Percentiles rank a stretch among this genome's conserved stretches.
Conservation (phyloP, 2,113 vertebrate species). For the Ptyas mucosa region DNA sequence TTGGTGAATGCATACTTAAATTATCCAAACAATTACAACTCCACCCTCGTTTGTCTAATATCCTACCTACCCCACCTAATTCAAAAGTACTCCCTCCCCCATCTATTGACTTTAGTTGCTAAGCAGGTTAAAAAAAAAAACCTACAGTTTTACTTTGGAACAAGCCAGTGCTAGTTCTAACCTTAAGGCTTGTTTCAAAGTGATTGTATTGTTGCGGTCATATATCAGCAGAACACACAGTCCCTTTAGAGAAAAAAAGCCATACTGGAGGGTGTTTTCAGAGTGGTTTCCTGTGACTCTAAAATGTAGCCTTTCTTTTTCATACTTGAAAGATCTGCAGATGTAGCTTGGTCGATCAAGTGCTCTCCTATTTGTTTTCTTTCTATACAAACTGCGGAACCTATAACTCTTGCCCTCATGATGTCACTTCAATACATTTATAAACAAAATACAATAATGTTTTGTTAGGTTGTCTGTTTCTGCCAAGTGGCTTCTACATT, state of each 20-base stretch:
- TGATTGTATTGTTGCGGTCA: neutral
- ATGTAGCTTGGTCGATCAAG: neutral
- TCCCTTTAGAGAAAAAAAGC: neutral
- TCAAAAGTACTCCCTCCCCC: neutral
- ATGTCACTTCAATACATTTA: neutral
- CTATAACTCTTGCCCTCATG: conserved; percentile 11
- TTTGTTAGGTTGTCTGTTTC: conserved; percentile 22
- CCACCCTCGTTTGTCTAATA: neutral
- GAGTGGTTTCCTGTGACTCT: conserved; percentile 52
- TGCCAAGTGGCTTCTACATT: conserved; percentile 7
- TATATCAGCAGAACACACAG: neutral
- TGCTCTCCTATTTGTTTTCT: neutral
- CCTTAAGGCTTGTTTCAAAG: neutral
- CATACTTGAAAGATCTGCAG: neutral
- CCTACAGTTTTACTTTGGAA: neutral
- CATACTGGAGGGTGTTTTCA: conserved; percentile 34
- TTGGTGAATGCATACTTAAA: neutral
- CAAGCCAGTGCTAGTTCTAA: neutral
- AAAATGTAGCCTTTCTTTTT: conserved; percentile 16
- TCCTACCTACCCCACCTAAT: neutral
- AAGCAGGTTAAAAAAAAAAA: neutral
- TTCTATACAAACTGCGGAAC: neutral
- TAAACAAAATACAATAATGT: conserved; percentile 29
- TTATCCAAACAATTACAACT: neutral
- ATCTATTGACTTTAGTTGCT: neutral